These are phyloP conservation scores for Agrotis clavis DNA, from an alignment of 2,888 invertebrate species.

Conservation along the genomic window DNA sequence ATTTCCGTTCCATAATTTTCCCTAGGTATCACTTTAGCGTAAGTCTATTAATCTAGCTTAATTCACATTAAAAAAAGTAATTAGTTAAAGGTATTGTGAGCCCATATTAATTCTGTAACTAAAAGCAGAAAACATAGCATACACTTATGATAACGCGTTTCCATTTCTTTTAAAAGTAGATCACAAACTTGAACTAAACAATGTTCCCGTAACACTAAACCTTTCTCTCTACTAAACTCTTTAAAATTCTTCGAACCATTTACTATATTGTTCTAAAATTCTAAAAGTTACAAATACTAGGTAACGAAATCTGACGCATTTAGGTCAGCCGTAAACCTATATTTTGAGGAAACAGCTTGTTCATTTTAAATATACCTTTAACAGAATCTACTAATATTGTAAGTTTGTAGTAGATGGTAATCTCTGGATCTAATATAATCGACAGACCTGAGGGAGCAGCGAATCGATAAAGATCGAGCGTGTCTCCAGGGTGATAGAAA, in stretches of 20 bases:
- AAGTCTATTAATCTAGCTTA: too few species aligned
- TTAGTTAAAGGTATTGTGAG: neutral
- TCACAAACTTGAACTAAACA: slow-evolving; percentile 3
- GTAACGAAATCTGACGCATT: slow-evolving; percentile 54
- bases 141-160: neutral
- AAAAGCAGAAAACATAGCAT: neutral
- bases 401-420: too few species aligned
- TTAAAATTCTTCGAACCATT: slow-evolving; percentile 22
- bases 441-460: too few species aligned
- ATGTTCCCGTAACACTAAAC: neutral
- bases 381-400: too few species aligned
- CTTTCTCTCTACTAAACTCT: neutral
- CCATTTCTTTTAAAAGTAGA: neutral
- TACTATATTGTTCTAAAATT: slow-evolving; percentile 12
- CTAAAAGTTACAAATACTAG: slow-evolving; percentile 20
- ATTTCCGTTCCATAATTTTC: neutral
- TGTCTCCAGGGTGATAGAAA: too few species aligned
- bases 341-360: slow-evolving; percentile 37
- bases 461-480: too few species aligned
- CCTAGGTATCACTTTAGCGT: neutral
- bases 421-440: too few species aligned
- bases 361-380: slow-evolving; percentile 12
- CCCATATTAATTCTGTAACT: neutral
- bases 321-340: slow-evolving; percentile 57
- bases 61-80: neutral